Evolutionary conservation across 2,888 invertebrate species (phyloP), one percentile per base, ranked within the genome.

Genomic region (Hydrotaea cyrtoneurina): DNA sequence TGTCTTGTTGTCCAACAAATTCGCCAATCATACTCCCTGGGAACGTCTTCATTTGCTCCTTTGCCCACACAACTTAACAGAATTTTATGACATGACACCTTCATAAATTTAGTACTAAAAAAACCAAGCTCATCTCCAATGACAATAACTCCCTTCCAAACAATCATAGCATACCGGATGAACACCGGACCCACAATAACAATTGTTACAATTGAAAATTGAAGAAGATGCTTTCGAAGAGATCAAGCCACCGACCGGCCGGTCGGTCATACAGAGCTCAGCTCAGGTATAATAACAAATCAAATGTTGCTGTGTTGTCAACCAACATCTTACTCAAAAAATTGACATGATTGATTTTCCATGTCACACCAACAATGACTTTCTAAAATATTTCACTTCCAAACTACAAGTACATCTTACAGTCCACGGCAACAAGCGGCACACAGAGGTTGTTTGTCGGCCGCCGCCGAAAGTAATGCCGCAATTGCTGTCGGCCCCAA

Each of bases 301-400:
- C 73, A 80, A 80, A 86, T 86, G 86, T 88, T n/a, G 31, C 7
- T 90, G 81, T 81, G 81, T 79, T 84, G 84, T 84, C 84, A 84
- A 76, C 62, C 90, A 90, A 90, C 90, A 90, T 90, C 90, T 90
- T 90, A 90, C 89, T 90, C 88, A 87, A 87, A 73, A 86, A 87
- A 87, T 88, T 89, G 90, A 89, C 90, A 90, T 90, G 90, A 90
- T 90, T 90, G 90, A 90, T 90, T 90, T 90, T 89, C 82, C 90
- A 87, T 90, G 90, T 90, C 86, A 86, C 78, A 84, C 86, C 85
- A 81, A 83, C 77, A 82, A 76, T 82, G 88, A 89, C 90, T 90
- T 90, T 90, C 90, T 89, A 89, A 89, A 88, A 89, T 88, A 88
- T 88, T 89, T 88, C 82, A 89, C 87, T 87, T 79, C 43, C 69